These are phyloP conservation scores for Ellobium chinense DNA, from an alignment of 2,888 invertebrate genomes.

Conservation along the genomic window DNA sequence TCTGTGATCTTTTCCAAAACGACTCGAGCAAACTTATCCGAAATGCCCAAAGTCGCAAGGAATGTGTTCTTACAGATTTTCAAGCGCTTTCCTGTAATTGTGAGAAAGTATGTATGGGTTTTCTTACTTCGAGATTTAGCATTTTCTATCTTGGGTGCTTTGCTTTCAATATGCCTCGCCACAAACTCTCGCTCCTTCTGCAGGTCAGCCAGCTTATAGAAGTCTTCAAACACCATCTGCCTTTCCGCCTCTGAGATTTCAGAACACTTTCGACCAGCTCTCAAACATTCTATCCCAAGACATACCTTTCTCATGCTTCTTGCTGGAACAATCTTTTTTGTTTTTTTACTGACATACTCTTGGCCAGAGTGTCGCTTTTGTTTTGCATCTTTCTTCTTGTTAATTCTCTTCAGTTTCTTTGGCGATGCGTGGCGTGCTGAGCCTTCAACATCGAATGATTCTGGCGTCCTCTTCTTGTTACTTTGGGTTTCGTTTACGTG, in stretches of 20 bases:
- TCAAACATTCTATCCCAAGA: background rate
- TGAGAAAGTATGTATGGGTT: background rate
- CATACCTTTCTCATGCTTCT: background rate
- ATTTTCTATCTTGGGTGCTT: background rate
- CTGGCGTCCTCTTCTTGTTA: too few relatives aligned
- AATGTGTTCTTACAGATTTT: background rate
- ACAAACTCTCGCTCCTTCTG: background rate
- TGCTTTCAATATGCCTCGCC: background rate
- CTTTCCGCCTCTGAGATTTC: background rate
- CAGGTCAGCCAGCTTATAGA: background rate
- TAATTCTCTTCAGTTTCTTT: background rate
- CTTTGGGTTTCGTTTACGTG: too few relatives aligned
- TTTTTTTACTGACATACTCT: background rate
- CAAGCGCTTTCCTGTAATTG: background rate
- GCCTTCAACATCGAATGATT: background rate
- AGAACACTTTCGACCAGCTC: background rate
- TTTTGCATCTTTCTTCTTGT: background rate
- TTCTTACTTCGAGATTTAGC: background rate
- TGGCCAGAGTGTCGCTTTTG: background rate
- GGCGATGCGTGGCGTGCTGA: background rate
- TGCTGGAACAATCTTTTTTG: background rate
- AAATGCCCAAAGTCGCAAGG: background rate
- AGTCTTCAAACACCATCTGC: background rate
- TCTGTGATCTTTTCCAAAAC: background rate
- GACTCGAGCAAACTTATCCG: background rate